Conservation (phyloP, 2,797 vertebrate species). For the Macrochelys suwanniensis region DNA sequence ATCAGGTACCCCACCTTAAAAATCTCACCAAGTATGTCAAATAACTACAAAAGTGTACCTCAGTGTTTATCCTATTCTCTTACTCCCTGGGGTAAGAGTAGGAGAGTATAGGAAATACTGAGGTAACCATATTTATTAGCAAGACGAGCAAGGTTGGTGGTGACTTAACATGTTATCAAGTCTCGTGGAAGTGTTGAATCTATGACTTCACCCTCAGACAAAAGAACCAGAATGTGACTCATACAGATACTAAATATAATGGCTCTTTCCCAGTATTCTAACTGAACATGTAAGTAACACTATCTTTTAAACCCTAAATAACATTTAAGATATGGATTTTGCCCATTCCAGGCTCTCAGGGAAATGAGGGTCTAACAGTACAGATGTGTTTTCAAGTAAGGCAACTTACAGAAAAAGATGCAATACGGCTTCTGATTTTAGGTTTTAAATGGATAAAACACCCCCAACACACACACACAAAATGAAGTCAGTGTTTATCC, state of each 20-base stretch:
- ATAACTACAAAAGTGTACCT: background rate
- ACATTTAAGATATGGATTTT: background rate
- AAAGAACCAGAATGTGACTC: background rate
- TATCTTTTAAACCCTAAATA: background rate
- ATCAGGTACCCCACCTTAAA: background rate
- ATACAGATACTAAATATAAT: background rate
- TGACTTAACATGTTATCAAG: background rate
- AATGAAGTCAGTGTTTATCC: background rate
- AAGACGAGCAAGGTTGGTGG: background rate
- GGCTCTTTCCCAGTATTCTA: background rate
- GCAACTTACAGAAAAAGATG: background rate
- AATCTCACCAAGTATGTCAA: background rate
- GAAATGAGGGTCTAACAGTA: background rate
- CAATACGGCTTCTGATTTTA: background rate
- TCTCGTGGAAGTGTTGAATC: background rate
- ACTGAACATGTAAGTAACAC: background rate
- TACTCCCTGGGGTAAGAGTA: background rate
- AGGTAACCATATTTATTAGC: background rate
- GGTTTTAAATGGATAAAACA: background rate
- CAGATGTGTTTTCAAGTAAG: background rate
- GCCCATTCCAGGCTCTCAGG: background rate
- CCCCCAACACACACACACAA: background rate
- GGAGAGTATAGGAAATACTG: background rate
- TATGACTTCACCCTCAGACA: background rate
- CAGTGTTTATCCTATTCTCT: background rate